Conservation (phyloP, 2,113 vertebrate genomes). For the Cololabis saira region DNA sequence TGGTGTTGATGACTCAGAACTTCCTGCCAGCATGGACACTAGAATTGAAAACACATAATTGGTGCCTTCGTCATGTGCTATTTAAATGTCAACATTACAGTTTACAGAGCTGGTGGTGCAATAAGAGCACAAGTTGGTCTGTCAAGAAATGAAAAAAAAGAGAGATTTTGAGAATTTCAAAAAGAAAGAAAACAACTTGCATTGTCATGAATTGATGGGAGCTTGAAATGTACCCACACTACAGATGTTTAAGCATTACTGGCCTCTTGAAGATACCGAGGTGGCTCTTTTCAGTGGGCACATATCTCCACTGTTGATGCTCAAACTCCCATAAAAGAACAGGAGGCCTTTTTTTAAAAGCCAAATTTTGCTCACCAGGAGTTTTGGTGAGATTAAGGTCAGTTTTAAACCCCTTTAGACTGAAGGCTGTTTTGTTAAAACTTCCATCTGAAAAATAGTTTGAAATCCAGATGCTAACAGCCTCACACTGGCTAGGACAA, state of each 20-base stretch:
- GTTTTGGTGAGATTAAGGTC: neutral
- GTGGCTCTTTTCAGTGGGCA: too few relatives aligned
- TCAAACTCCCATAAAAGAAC: too few relatives aligned
- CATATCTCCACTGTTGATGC: too few relatives aligned
- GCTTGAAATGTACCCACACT: too few relatives aligned
- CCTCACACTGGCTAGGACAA: neutral
- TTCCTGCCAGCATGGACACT: neutral
- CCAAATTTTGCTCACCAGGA: neutral
- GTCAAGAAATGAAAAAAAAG: too few relatives aligned
- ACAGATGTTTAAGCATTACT: too few relatives aligned
- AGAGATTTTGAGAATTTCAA: too few relatives aligned
- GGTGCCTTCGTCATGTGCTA: conserved; percentile 41
- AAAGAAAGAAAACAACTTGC: too few relatives aligned
- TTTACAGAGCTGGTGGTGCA: conserved; percentile 5
- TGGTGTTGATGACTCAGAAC: conserved; percentile 1
- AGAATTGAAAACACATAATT: conserved; percentile 15
- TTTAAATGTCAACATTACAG: conserved; percentile 20
- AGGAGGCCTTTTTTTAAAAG: too few relatives aligned
- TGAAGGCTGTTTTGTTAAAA: conserved; percentile 1
- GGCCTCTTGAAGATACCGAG: too few relatives aligned
- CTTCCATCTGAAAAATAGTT: neutral
- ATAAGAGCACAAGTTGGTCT: neutral
- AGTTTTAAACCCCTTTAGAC: neutral
- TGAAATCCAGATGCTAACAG: neutral
- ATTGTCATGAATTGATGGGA: too few relatives aligned